Evolutionary conservation across 1,140 invertebrate genomes (phyloP).

Genomic region (Drosophila varians): DNA sequence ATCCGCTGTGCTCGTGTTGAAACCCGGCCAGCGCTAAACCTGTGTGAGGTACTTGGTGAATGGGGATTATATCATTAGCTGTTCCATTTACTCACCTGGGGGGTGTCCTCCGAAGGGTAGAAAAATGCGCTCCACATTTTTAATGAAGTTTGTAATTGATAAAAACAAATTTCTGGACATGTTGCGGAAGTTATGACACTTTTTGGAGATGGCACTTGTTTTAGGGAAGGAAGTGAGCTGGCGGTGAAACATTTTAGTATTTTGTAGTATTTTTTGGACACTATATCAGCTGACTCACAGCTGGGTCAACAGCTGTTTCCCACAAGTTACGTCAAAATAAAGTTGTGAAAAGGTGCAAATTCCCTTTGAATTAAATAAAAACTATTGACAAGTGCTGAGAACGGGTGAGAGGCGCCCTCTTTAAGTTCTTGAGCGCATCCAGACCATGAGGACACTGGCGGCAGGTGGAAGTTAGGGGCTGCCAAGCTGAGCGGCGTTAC

Average conservation of each 20-base stretch:
- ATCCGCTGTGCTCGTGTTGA: conserved; percentile 22
- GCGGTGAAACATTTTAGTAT: neutral
- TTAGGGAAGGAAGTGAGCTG: conserved; percentile 6
- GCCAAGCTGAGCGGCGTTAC: conserved; percentile 8
- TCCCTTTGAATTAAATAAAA: conserved; percentile 47
- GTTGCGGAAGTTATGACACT: conserved; percentile 7
- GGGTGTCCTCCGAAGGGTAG: conserved; percentile 31
- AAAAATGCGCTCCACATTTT: conserved; percentile 49
- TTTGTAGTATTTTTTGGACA: no score
- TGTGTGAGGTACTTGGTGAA: neutral
- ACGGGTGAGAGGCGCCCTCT: neutral
- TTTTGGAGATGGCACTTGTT: conserved; percentile 24
- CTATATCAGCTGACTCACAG: conserved; percentile 20
- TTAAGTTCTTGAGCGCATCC: neutral
- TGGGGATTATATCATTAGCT: neutral
- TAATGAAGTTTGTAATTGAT: conserved; percentile 55
- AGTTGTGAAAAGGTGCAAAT: conserved; percentile 43
- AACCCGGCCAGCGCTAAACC: conserved; percentile 52
- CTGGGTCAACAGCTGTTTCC: conserved; percentile 56
- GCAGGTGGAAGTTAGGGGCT: conserved; percentile 20
- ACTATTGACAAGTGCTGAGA: conserved; percentile 6
- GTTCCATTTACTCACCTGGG: conserved; percentile 17
- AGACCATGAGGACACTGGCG: conserved; percentile 21
- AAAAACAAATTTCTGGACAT: conserved; percentile 59
- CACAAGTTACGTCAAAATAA: conserved; percentile 74